Conservation (phyloP, 1,140 invertebrate species). For the Drosophila littoralis region DNA sequence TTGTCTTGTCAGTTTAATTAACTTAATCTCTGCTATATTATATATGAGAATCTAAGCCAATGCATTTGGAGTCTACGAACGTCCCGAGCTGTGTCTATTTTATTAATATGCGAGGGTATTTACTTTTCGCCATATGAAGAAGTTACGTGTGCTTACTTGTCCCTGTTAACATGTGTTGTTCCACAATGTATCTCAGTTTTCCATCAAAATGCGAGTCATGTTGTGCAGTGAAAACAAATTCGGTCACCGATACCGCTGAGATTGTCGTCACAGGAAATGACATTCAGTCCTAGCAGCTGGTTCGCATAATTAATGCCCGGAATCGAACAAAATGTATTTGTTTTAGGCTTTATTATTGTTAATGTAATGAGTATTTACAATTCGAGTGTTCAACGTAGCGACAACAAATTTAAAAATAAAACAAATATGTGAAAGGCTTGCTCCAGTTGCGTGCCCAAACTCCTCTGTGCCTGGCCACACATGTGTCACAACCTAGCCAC, state of each 20-base stretch:
- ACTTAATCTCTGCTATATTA: too few species aligned
- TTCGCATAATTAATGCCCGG: conserved; percentile 18
- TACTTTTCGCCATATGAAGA: neutral
- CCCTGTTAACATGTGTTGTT: neutral
- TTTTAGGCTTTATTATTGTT: conserved; percentile 21
- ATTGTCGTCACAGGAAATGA: conserved; percentile 1
- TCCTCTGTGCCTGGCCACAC: neutral
- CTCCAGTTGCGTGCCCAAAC: neutral
- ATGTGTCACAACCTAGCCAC: conserved; percentile 8
- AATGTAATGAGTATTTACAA: conserved; percentile 50
- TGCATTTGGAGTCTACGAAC: too few species aligned
- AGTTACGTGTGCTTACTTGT: neutral
- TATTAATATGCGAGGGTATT: too few species aligned
- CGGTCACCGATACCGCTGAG: neutral
- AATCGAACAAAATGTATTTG: conserved; percentile 7
- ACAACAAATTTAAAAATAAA: conserved; percentile 6
- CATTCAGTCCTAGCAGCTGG: neutral
- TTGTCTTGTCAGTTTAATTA: too few species aligned
- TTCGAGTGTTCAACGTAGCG: conserved; percentile 11
- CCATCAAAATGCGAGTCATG: neutral
- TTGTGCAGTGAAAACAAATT: conserved; percentile 22
- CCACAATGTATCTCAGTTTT: neutral
- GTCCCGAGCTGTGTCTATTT: too few species aligned
- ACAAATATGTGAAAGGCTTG: conserved; percentile 13
- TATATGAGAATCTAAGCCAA: too few species aligned